These are phyloP conservation scores for Sclerodermus sp. DNA, from an alignment of 2,888 invertebrate species.

Conservation along the genomic window DNA sequence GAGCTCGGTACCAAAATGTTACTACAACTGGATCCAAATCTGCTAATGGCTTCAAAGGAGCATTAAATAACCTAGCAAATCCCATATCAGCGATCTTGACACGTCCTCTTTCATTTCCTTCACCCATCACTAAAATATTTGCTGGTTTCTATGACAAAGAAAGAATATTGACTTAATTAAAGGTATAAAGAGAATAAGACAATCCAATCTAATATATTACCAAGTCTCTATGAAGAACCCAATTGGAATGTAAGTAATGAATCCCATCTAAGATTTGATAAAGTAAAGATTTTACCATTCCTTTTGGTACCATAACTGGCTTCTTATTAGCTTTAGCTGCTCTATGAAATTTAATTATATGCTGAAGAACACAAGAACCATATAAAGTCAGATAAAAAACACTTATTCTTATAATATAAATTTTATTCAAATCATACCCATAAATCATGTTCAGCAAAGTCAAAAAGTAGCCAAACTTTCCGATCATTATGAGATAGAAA, in stretches of 20 bases:
- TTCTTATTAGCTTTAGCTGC: constrained; percentile 98
- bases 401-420: neutral
- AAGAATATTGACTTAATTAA: no score
- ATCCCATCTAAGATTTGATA: constrained; percentile 99
- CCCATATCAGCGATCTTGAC: constrained; percentile 99
- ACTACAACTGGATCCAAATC: constrained; percentile 99
- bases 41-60: constrained; percentile 94
- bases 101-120: constrained; percentile 93
- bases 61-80: constrained; percentile 96
- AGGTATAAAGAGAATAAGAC: no score
- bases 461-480: constrained; percentile 96
- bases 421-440: constrained; percentile 68
- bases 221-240: constrained; percentile 97
- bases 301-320: constrained; percentile 92
- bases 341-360: constrained; percentile 98
- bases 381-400: constrained; percentile 1
- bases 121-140: constrained; percentile 99
- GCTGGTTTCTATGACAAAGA: constrained; percentile 95
- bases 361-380: constrained; percentile 61
- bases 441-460: constrained; percentile 98
- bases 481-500: constrained; percentile 95
- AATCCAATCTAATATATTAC: no score
- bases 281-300: constrained; percentile 95
- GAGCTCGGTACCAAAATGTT: constrained; percentile 99
- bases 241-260: constrained; percentile 97